phyloP scores from a whole-genome alignment of 2,888 invertebrate species.

The Pyrgus malvae region DNA sequence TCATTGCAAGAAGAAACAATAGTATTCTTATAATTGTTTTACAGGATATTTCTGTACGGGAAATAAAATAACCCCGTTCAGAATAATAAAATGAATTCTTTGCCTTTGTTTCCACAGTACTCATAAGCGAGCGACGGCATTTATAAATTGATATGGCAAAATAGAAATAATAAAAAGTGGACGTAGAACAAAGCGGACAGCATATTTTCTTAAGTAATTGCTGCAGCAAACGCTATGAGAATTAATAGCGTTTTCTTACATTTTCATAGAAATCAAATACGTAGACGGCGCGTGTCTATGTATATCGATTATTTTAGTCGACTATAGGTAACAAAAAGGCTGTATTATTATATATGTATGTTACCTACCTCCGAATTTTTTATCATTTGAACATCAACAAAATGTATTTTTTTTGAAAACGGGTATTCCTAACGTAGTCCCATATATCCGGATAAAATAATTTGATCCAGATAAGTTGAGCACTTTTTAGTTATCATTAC shows the following conservation, averaged over 20 bases:
- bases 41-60: not conserved
- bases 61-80: conserved; percentile 1
- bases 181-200: conserved; percentile 1
- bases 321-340: too few species aligned
- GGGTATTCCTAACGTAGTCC: too few species aligned
- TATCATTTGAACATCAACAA: too few species aligned
- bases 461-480: too few species aligned
- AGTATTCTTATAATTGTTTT: not conserved
- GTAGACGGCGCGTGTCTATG: not conserved
- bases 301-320: too few species aligned
- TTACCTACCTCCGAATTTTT: too few species aligned
- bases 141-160: conserved; percentile 25
- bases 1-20: too few species aligned
- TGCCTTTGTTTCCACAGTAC: conserved; percentile 11
- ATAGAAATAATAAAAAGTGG: conserved; percentile 17
- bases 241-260: not conserved
- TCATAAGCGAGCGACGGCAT: conserved; percentile 12
- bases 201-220: conserved; percentile 23
- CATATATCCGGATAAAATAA: too few species aligned
- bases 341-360: too few species aligned
- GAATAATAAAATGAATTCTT: conserved; percentile 6
- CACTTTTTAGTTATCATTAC: too few species aligned
- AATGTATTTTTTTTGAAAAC: too few species aligned
- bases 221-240: not conserved
- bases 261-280: not conserved